Evolutionary conservation across 37 sponge, comb jelly and placozoan genomes (phyloP).

Genomic region (Petrosia ficiformis): DNA sequence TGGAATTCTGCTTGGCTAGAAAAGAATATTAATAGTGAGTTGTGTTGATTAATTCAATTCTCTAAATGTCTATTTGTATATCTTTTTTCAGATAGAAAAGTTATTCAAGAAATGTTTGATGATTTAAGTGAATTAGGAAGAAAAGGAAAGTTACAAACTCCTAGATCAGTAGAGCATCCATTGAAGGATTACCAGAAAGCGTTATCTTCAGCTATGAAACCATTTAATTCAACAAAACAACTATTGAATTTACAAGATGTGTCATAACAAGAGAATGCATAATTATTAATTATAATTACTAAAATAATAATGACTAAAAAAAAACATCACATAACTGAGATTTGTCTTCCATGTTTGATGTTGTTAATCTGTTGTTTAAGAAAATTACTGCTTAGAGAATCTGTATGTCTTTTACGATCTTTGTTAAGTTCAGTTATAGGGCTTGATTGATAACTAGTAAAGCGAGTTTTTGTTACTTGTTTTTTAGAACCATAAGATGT

Average conservation of each 20-base stretch:
- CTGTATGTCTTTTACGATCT: no score
- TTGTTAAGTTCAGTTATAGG: no score
- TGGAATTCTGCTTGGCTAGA: constrained; percentile 81
- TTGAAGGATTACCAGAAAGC: constrained; percentile 24
- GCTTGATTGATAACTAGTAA: no score
- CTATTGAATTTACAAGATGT: constrained; percentile 20
- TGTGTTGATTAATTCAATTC: neutral
- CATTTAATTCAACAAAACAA: constrained; percentile 46
- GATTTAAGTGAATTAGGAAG: constrained; percentile 30
- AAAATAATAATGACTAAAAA: no score
- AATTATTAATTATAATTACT: no score
- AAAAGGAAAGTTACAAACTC: constrained; percentile 34
- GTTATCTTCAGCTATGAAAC: constrained; percentile 39
- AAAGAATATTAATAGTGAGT: constrained; percentile 55
- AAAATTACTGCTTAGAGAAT: no score
- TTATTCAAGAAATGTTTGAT: constrained; percentile 27
- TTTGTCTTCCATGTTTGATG: no score
- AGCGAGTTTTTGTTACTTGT: no score
- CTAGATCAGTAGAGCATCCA: constrained; percentile 20
- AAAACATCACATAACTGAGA: no score
- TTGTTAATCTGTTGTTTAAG: no score
- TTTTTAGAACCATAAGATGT: no score
- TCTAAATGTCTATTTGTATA: neutral
- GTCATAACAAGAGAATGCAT: neutral
- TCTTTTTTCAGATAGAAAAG: constrained; percentile 3